Evolutionary conservation across 2,888 invertebrate species (phyloP).

Genomic region (Galeruca laticollis): DNA sequence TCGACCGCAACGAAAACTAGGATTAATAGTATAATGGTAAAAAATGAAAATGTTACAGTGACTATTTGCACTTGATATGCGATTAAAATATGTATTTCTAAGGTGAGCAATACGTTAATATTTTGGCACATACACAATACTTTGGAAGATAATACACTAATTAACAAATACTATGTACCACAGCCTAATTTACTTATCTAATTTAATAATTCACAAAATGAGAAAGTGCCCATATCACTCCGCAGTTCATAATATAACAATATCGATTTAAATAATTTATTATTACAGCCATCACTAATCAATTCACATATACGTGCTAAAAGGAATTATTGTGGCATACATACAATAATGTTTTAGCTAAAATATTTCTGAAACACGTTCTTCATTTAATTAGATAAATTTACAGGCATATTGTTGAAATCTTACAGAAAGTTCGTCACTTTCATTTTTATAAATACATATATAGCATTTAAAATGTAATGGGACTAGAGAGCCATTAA

Average conservation of each 20-base stretch:
- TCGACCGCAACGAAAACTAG: neutral
- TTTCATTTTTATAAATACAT: too few relatives aligned
- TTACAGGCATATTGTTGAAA: too few relatives aligned
- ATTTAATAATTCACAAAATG: constrained; percentile 49
- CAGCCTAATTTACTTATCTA: constrained; percentile 59
- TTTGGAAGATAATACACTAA: constrained; percentile 52
- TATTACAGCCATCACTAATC: constrained; percentile 12
- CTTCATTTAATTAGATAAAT: too few relatives aligned
- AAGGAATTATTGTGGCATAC: neutral
- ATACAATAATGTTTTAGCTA: too few relatives aligned
- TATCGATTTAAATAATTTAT: constrained; percentile 28
- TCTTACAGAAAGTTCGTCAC: too few relatives aligned
- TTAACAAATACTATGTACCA: constrained; percentile 56
- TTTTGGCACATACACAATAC: constrained; percentile 53
- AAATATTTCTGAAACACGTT: too few relatives aligned
- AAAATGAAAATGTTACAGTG: constrained; percentile 22
- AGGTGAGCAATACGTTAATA: constrained; percentile 43
- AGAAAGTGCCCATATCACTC: constrained; percentile 61
- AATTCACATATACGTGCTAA: neutral
- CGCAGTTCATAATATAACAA: constrained; percentile 38
- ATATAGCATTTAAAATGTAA: too few relatives aligned
- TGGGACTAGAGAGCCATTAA: too few relatives aligned
- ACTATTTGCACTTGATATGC: constrained; percentile 23
- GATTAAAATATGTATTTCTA: constrained; percentile 43
- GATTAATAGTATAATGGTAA: neutral